Evolutionary conservation across 2,888 invertebrate genomes (phyloP), one percentile per base, ranked within the genome.

Genomic region (Hirtodrosophila histrioides): DNA sequence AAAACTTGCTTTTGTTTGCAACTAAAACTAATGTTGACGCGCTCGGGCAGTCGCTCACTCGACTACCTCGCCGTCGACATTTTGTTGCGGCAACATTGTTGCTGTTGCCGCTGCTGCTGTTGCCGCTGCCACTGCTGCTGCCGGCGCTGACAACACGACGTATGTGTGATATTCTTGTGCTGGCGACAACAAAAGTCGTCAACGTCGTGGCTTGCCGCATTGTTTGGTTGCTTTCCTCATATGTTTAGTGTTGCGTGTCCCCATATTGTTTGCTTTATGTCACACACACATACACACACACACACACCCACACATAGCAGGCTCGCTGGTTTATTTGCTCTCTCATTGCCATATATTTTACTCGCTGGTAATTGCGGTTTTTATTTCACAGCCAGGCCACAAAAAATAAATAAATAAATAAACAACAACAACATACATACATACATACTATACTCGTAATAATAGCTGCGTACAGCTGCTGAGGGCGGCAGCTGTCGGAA

Each of bases 321-420:
- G 65, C 58, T 62, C 64, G 51, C 60, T 67, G 68, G 48, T 69
- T 78, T 75, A 69, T 74, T 77, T 81, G 78, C 73, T 61, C 50
- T 51, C 62, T 75, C 58, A 75, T 61, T 66, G 80, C 53, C 70
- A 78, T 57, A 58, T 66, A 64, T 79, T 79, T 75, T 70, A 69
- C 71, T 70, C 83, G 66, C 64, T 80, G 83, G 86, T 89, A 87
- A 87, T 88, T 89, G 88, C 76, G 83, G 80, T 89, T 89, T 87
- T 88, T 88, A 88, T 89, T 82, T 85, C 84, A 87, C 73, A 87
- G 53, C 57, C 54, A 27, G 35, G 66, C 55, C 50, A 43, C 53
- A 69, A 57, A 10, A 51, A 35, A 27, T 5, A 27, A 27, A 27
- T 5, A 27, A 6, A 27, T 12, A 35, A 17, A n/a, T 9, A 35